Conservation (phyloP, 2,888 invertebrate species). For the Beris chalybata region DNA sequence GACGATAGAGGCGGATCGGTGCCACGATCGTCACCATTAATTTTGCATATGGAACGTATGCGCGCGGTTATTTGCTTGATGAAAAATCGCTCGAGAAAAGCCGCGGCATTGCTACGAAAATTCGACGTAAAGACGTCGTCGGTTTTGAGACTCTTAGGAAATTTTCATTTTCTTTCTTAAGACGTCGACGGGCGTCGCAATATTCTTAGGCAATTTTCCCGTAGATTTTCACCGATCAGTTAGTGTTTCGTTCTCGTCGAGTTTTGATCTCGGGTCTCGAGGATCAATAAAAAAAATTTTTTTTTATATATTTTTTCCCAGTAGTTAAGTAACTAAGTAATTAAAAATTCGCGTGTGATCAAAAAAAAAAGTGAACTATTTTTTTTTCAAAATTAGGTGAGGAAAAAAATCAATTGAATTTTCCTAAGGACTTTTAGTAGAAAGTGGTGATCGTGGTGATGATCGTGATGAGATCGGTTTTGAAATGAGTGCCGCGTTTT, state of each 20-base stretch:
- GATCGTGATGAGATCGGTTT: no score
- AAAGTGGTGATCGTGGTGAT: no score
- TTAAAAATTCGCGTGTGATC: no score
- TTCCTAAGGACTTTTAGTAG: no score
- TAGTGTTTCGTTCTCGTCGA: constrained; percentile 58
- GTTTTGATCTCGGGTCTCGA: constrained; percentile 54
- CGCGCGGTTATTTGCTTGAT: not conserved
- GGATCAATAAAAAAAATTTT: constrained; percentile 20
- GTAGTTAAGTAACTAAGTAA: not conserved
- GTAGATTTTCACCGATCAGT: constrained; percentile 15
- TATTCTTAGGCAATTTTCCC: not conserved
- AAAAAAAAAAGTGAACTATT: not conserved
- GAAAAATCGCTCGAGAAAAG: no score
- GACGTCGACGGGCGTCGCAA: not conserved
- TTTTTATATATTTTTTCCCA: constrained; percentile 41
- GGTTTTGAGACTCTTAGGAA: not conserved
- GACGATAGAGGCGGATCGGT: no score
- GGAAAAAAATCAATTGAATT: not conserved
- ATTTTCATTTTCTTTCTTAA: not conserved
- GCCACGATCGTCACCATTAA: no score
- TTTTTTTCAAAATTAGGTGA: constrained; percentile 8
- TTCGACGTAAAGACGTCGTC: not conserved
- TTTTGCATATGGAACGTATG: no score
- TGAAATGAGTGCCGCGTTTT: no score
- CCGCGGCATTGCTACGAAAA: no score